Conservation (phyloP, 2,113 vertebrate species). For the Microtus oregoni region DNA sequence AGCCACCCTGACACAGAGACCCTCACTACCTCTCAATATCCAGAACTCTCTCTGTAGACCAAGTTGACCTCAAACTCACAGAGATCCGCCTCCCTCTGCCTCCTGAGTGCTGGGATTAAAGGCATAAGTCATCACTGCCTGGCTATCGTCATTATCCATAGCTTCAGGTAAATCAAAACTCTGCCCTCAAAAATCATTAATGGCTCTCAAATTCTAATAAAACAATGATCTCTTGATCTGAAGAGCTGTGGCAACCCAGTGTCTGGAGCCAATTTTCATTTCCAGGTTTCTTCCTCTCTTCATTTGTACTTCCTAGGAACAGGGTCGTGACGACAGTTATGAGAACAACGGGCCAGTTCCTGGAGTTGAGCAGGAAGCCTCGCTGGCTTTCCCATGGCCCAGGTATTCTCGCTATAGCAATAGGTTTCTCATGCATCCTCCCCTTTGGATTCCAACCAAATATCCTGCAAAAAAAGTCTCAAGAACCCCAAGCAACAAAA, state of each 20-base stretch:
- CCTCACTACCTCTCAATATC: neutral
- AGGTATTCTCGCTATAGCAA: neutral
- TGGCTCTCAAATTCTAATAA: neutral
- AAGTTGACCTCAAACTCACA: neutral
- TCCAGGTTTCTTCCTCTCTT: neutral
- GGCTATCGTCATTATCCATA: neutral
- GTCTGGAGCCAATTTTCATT: neutral
- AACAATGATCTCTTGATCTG: neutral
- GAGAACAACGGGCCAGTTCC: fast-evolving
- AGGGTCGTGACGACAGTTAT: too few relatives aligned
- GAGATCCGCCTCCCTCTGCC: neutral
- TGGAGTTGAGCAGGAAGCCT: neutral
- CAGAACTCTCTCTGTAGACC: neutral
- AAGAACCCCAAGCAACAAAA: neutral
- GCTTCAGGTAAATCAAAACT: neutral
- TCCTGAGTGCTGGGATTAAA: neutral
- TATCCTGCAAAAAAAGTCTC: neutral
- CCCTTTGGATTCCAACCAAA: neutral
- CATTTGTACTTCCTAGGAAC: neutral
- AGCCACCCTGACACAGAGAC: too few relatives aligned
- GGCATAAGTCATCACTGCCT: fast-evolving
- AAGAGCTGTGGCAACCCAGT: neutral
- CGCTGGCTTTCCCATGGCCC: neutral
- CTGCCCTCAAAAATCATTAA: neutral
- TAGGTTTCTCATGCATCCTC: neutral